Evolutionary conservation across 2,113 vertebrate genomes (phyloP).

Genomic region (Actenoides hombroni): DNA sequence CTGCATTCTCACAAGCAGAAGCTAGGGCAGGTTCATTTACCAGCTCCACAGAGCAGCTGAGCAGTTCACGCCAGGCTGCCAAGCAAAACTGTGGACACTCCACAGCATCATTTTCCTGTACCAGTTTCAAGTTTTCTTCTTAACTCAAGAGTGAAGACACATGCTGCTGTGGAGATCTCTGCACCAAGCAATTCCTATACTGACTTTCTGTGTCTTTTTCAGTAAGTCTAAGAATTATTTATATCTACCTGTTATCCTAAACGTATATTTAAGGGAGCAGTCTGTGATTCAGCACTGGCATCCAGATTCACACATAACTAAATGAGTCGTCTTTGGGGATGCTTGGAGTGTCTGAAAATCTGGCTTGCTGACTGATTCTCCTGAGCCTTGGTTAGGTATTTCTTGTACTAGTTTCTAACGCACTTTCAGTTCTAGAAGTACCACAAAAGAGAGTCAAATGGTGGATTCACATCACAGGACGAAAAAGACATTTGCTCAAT

Average conservation of each 20-base stretch:
- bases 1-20: neutral
- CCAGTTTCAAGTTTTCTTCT: neutral
- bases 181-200: neutral
- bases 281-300: neutral
- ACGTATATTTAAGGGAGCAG: neutral
- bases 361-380: neutral
- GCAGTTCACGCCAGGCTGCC: neutral
- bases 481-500: neutral
- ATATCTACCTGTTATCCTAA: neutral
- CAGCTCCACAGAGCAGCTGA: neutral
- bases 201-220: neutral
- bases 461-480: neutral
- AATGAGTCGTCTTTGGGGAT: neutral
- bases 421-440: neutral
- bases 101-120: neutral
- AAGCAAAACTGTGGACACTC: neutral
- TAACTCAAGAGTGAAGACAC: neutral
- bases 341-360: neutral
- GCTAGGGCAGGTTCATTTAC: neutral
- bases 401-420: neutral
- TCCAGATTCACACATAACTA: neutral
- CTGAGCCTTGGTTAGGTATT: neutral
- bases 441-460: neutral
- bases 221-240: neutral
- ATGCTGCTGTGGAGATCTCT: neutral